phyloP scores from a whole-genome alignment of 2,888 invertebrate genomes.

The Sylvicola fuscatus region DNA sequence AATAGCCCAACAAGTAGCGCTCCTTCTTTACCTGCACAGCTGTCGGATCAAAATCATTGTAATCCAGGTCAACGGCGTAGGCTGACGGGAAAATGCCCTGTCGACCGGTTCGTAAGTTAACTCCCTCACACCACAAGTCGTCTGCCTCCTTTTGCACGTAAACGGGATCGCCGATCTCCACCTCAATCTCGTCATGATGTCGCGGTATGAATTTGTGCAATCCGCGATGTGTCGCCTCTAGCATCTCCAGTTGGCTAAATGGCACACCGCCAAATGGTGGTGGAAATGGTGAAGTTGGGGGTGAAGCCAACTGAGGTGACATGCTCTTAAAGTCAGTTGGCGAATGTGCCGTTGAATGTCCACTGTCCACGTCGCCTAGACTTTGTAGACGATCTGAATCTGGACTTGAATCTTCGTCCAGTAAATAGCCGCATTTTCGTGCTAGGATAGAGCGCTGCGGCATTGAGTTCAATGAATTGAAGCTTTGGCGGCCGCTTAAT shows the following conservation, averaged over 20 bases:
- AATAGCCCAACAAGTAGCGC: constrained; percentile 74
- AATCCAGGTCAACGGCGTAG: constrained; percentile 91
- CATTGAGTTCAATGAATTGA: neutral
- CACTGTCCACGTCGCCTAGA: constrained; percentile 61
- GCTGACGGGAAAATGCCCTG: constrained; percentile 94
- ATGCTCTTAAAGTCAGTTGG: constrained; percentile 77
- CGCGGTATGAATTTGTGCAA: constrained; percentile 90
- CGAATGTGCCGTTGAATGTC: constrained; percentile 80
- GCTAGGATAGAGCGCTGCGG: constrained; percentile 37
- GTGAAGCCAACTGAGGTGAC: constrained; percentile 42
- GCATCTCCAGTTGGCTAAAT: constrained; percentile 60
- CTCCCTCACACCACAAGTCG: constrained; percentile 95
- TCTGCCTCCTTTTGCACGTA: constrained; percentile 93
- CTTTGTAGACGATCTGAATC: constrained; percentile 66
- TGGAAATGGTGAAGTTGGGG: constrained; percentile 42
- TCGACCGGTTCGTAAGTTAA: constrained; percentile 82
- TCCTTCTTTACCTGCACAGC: constrained; percentile 70
- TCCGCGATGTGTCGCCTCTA: constrained; percentile 89
- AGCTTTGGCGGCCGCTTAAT: constrained; percentile 22
- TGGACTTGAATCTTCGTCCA: constrained; percentile 68
- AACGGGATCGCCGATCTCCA: constrained; percentile 94
- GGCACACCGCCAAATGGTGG: constrained; percentile 52
- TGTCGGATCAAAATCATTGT: constrained; percentile 84
- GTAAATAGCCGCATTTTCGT: constrained; percentile 50
- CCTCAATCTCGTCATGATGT: constrained; percentile 86